Evolutionary conservation across 2,113 vertebrate species (phyloP).

Genomic region (Casuarius casuarius): DNA sequence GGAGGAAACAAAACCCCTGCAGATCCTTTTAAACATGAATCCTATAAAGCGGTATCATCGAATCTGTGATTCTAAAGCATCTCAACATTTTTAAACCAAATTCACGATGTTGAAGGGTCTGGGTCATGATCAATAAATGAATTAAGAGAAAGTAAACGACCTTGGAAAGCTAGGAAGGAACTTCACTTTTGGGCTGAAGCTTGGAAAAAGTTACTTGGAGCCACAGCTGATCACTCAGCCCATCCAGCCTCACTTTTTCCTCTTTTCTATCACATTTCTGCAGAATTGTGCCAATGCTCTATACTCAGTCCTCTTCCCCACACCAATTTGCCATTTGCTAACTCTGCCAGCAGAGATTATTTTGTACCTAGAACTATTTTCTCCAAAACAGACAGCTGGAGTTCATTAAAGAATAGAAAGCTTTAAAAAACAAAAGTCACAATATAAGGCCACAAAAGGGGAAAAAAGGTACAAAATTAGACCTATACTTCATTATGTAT

Average conservation of each 20-base stretch:
- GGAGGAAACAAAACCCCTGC: background rate
- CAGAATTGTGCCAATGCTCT: background rate
- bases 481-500: background rate
- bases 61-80: background rate
- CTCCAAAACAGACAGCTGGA: background rate
- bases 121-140: background rate
- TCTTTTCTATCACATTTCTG: background rate
- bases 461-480: background rate
- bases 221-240: background rate
- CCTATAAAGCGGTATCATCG: background rate
- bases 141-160: background rate
- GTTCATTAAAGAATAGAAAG: slow-evolving; percentile 9
- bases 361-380: background rate
- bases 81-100: background rate
- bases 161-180: background rate
- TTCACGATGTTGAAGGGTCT: background rate
- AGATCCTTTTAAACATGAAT: background rate
- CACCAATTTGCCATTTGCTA: background rate
- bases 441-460: background rate
- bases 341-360: background rate
- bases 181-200: background rate
- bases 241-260: background rate
- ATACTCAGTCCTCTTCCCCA: background rate
- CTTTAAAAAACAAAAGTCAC: slow-evolving; percentile 6
- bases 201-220: background rate